A percentile compares a stretch with the other conserved stretches of the same genome.
Evolutionary conservation across 2,888 invertebrate genomes (phyloP).

Genomic region (Sarcophaga variegata): DNA sequence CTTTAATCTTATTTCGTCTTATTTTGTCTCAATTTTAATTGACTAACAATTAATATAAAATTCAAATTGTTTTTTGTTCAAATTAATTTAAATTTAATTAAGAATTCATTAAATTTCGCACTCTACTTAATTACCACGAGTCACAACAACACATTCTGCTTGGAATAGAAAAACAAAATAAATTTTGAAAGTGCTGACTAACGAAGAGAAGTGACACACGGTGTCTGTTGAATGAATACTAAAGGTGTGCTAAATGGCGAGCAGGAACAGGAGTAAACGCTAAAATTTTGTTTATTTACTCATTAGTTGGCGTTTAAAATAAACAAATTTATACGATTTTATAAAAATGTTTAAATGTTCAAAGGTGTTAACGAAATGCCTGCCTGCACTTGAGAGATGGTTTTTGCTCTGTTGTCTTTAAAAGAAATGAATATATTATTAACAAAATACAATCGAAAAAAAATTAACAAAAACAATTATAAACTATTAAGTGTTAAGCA

Average conservation of each 20-base stretch:
- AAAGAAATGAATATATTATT: slow-evolving; percentile 29
- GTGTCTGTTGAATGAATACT: too few species aligned
- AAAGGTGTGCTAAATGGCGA: not conserved
- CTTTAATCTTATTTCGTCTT: too few species aligned
- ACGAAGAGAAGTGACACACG: not conserved
- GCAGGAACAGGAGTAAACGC: not conserved
- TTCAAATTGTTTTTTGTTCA: too few species aligned
- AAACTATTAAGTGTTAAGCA: slow-evolving; percentile 16
- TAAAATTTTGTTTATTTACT: slow-evolving; percentile 33
- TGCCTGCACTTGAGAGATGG: not conserved
- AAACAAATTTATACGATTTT: slow-evolving; percentile 31
- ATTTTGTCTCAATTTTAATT: too few species aligned
- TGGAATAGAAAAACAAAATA: not conserved
- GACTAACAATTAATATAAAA: too few species aligned
- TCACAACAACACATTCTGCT: not conserved
- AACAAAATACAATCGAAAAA: slow-evolving; percentile 1
- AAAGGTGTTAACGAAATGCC: slow-evolving; percentile 34
- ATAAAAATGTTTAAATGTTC: slow-evolving; percentile 33
- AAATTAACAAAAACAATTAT: slow-evolving; percentile 22
- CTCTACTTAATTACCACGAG: slow-evolving; percentile 1
- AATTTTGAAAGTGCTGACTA: not conserved
- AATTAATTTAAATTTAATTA: not conserved
- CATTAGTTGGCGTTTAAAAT: slow-evolving; percentile 37
- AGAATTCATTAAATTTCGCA: slow-evolving; percentile 27
- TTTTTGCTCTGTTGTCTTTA: slow-evolving; percentile 11